A percentile compares a stretch with the other conserved stretches of the same genome.
Evolutionary conservation across 2,888 invertebrate species (phyloP).

Genomic region (Neuroscelio doddi): DNA sequence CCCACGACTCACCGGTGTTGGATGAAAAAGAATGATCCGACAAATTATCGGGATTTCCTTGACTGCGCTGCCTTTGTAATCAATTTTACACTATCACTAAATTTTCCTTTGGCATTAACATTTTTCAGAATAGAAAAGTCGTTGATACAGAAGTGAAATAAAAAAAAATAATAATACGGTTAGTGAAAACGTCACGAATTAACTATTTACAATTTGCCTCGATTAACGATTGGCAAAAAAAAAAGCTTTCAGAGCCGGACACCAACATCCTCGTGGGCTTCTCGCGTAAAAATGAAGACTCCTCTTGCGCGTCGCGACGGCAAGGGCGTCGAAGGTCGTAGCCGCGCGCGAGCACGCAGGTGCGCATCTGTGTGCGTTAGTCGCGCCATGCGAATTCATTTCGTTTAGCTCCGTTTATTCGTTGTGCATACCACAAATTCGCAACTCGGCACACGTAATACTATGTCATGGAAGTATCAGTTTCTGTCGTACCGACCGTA

Average conservation of each 20-base stretch:
- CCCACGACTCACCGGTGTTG: too few relatives aligned
- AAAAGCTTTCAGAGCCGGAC: constrained; percentile 21
- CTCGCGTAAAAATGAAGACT: constrained; percentile 56
- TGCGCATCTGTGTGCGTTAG: constrained; percentile 53
- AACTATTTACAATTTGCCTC: neutral
- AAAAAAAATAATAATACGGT: neutral
- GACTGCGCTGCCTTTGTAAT: neutral
- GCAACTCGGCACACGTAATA: too few relatives aligned
- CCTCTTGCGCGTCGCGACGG: constrained; percentile 51
- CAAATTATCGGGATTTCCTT: too few relatives aligned
- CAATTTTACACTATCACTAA: neutral
- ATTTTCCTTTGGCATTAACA: constrained; percentile 4
- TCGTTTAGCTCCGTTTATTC: neutral
- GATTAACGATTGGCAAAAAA: neutral
- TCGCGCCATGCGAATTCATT: constrained; percentile 36
- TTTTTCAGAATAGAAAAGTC: neutral
- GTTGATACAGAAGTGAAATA: too few relatives aligned
- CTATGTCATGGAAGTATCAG: too few relatives aligned
- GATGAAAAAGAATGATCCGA: too few relatives aligned
- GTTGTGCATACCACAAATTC: constrained; percentile 29
- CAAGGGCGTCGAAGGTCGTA: constrained; percentile 70
- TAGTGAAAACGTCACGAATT: neutral
- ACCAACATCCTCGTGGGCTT: constrained; percentile 29
- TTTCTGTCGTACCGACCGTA: too few relatives aligned
- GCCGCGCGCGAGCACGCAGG: constrained; percentile 62